Base-by-base conservation (phyloP, 1,140 invertebrate genomes). In the Cydia amplana region DNA sequence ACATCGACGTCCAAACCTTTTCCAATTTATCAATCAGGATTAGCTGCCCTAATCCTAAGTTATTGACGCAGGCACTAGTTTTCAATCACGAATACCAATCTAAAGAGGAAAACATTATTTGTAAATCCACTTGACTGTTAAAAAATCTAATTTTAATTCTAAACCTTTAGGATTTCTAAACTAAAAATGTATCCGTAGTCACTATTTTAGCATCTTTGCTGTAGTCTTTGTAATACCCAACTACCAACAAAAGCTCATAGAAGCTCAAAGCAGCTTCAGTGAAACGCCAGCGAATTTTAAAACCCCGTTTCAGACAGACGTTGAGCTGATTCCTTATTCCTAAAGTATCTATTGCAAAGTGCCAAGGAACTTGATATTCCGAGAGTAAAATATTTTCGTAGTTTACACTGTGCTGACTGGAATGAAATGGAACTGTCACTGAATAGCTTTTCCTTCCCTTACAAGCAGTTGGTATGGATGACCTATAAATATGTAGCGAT, bases 221-320 rank as follows among this genome's bases (percentile, higher is more conserved):
- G 9, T 40, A 32, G 32, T 43, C 40, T 43, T 43, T 43, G 12
- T 43, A 2, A 46, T 46, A 9, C 36, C 7, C 5, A 32, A 4
- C 9, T 46, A 16, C 43, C 14, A 16, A 46, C 10, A 46, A 14
- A 46, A 46, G 43, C 43, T 3, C 43, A 4, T 16, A 46, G 43
- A 4, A 14, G 14, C 12, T 46, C 12, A 46, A 46, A 46, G 16
- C 43, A 46, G 43, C 43, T 46, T 46, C 7, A 14, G 14, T 55
- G 9, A 55, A n/a, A 55, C 51, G 51, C 6, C n/a, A 18, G 51
- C 51, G 51, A 55, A 55, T 55, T 55, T 55, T 55, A 55, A 55
- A 55, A 55, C 10, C 51, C n/a, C n/a, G 51, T 55, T 55, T 18
- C 7, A 55, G 16, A n/a, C 51, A 55, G 51, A 55, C 51, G 51